Evolutionary conservation across 2,888 invertebrate species (phyloP).

Genomic region (Capitulum mitella): DNA sequence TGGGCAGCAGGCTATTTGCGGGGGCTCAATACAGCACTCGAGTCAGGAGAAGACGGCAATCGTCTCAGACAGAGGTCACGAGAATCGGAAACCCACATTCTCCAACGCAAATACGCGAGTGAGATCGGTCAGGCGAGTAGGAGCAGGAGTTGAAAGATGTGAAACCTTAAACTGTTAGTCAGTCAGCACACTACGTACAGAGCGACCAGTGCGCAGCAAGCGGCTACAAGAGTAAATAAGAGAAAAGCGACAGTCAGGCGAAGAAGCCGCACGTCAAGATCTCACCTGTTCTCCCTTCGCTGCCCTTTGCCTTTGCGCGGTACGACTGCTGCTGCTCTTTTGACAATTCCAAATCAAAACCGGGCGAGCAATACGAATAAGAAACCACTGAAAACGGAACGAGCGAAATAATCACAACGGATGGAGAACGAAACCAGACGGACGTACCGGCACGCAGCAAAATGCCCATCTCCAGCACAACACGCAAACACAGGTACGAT

Average conservation of each 20-base stretch:
- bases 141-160: too few relatives aligned
- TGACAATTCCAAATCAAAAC: conserved; percentile 17
- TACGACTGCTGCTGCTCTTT: conserved; percentile 3
- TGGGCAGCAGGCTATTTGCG: too few relatives aligned
- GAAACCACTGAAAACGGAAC: conserved; percentile 23
- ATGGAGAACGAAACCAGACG: neutral
- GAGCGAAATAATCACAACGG: neutral
- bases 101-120: too few relatives aligned
- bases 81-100: too few relatives aligned
- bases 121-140: neutral
- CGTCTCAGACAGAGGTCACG: too few relatives aligned
- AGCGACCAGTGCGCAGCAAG: neutral
- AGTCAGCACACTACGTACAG: too few relatives aligned
- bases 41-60: too few relatives aligned
- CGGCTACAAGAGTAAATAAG: too few relatives aligned
- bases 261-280: neutral
- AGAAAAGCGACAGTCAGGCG: neutral
- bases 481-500: too few relatives aligned
- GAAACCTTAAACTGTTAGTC: too few relatives aligned
- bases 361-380: conserved; percentile 22
- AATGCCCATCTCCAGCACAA: neutral
- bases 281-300: neutral
- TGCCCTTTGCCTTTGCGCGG: neutral
- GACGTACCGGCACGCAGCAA: neutral
- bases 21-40: too few relatives aligned